These are phyloP conservation scores for Emydocephalus ijimae DNA, from an alignment of 2,113 vertebrate species.

Conservation along the genomic window DNA sequence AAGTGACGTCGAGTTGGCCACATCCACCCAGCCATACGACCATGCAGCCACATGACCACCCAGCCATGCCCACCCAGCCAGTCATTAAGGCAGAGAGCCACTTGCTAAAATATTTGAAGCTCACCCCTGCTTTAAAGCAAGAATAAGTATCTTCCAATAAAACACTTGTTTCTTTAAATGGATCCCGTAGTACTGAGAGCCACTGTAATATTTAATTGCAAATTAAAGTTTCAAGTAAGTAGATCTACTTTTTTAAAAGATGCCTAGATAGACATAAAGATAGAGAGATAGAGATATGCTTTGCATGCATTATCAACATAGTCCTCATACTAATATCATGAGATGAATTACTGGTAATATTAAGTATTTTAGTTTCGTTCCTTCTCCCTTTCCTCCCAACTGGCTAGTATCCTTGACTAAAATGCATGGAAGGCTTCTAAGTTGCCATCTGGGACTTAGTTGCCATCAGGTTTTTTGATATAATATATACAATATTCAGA, in stretches of 20 bases:
- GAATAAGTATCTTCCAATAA: not conserved
- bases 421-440: not conserved
- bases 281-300: not conserved
- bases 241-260: not conserved
- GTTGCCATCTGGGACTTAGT: not conserved
- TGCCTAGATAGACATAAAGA: not conserved
- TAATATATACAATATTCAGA: not conserved
- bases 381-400: not conserved
- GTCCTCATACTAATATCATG: not conserved
- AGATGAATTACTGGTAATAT: not conserved
- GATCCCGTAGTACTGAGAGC: not conserved
- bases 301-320: not conserved
- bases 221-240: not conserved
- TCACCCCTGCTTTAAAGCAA: not conserved
- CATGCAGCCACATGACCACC: too few relatives aligned
- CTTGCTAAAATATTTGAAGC: too few relatives aligned
- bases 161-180: not conserved
- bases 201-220: not conserved
- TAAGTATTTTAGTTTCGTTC: not conserved
- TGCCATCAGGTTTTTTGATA: not conserved
- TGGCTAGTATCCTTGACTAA: not conserved
- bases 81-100: too few relatives aligned
- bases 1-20: too few relatives aligned
- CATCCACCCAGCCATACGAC: too few relatives aligned
- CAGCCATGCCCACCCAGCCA: too few relatives aligned